These are phyloP conservation scores for Leptoteleia sp. DNA, from an alignment of 1,140 invertebrate genomes.

Conservation along the genomic window DNA sequence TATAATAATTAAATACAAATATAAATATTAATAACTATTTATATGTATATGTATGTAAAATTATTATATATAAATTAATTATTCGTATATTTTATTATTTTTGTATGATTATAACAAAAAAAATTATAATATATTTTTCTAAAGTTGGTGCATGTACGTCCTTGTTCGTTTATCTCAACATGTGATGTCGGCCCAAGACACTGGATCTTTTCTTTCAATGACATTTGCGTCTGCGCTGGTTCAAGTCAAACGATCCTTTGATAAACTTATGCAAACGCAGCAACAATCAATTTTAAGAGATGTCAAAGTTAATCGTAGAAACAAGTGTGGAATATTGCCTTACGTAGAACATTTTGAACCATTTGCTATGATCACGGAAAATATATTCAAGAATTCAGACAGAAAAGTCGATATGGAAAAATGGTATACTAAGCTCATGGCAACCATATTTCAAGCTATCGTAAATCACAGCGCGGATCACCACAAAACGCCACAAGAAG, in stretches of 20 bases:
- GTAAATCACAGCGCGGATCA: conserved; percentile 91
- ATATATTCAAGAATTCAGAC: conserved; percentile 91
- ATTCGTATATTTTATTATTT: too few species aligned
- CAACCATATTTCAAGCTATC: conserved; percentile 93
- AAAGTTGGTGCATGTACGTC: too few species aligned
- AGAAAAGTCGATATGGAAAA: conserved; percentile 97
- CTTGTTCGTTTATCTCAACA: too few species aligned
- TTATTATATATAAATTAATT: too few species aligned
- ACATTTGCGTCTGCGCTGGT: too few species aligned
- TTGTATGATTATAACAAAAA: too few species aligned
- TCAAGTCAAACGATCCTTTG: conserved; percentile 97
- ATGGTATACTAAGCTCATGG: conserved; percentile 93
- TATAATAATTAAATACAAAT: too few species aligned
- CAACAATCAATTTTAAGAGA: conserved; percentile 91
- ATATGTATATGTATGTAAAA: too few species aligned
- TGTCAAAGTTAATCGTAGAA: conserved; percentile 85
- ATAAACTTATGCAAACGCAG: conserved; percentile 94
- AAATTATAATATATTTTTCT: too few species aligned
- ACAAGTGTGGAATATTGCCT: conserved; percentile 94
- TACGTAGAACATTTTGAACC: conserved; percentile 95
- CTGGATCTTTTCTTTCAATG: too few species aligned
- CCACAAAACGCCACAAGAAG: conserved; percentile 95
- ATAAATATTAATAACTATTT: too few species aligned
- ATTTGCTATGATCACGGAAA: conserved; percentile 93
- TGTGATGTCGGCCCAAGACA: too few species aligned